These are phyloP conservation scores for Agrochola litura DNA, from an alignment of 2,888 invertebrate genomes.

Conservation along the genomic window DNA sequence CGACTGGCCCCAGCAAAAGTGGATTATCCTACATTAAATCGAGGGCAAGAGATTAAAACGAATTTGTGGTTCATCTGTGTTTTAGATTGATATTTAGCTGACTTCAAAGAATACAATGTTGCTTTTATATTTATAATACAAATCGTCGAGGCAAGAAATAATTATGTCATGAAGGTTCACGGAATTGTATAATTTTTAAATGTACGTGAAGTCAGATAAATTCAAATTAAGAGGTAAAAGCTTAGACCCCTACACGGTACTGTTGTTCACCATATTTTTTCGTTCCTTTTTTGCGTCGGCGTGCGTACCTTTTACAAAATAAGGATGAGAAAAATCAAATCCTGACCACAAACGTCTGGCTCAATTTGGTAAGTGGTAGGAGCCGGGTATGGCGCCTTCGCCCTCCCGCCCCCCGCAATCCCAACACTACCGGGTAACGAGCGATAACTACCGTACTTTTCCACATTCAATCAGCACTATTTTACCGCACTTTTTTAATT, in stretches of 20 bases:
- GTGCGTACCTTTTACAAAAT: conserved; percentile 92
- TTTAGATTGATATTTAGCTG: conserved; percentile 62
- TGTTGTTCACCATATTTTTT: conserved; percentile 86
- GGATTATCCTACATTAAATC: conserved; percentile 70
- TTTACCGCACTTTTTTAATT: conserved; percentile 66
- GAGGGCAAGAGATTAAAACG: conserved; percentile 72
- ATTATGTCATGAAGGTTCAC: conserved; percentile 4
- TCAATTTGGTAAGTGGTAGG: conserved; percentile 98
- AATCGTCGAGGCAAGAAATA: conserved; percentile 13
- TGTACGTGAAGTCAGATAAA: conserved; percentile 49
- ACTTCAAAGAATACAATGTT: conserved; percentile 56
- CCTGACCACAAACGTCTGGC: conserved; percentile 99
- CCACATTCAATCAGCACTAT: conserved; percentile 67
- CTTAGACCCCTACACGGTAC: conserved; percentile 66
- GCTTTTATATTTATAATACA: conserved; percentile 24
- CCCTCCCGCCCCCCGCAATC: conserved; percentile 81
- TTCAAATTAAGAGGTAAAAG: conserved; percentile 63
- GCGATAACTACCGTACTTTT: conserved; percentile 59
- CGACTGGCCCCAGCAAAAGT: conserved; percentile 72
- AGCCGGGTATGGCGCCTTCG: conserved; percentile 85
- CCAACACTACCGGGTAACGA: conserved; percentile 62
- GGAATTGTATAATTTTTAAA: background rate
- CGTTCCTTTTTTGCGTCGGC: conserved; percentile 89
- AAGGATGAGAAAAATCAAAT: conserved; percentile 99
- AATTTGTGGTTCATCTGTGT: conserved; percentile 71